Percentiles rank a stretch among this genome's conserved stretches.
Conservation (phyloP, 2,888 invertebrate species). For the Eutolmus rufibarbis region DNA sequence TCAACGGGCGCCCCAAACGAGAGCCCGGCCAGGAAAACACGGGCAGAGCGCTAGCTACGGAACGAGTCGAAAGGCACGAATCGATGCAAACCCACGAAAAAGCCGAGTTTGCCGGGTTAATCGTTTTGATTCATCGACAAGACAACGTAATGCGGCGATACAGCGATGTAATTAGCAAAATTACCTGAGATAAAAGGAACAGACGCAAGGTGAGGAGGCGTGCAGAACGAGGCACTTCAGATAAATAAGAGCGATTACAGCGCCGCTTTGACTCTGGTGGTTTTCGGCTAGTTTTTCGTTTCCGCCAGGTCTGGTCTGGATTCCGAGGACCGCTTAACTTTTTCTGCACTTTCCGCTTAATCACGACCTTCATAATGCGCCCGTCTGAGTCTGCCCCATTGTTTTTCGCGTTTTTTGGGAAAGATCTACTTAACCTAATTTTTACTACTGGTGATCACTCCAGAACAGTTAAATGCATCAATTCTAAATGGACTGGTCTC, state of each 20-base stretch:
- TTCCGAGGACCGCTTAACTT: constrained; percentile 6
- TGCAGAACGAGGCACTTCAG: not conserved
- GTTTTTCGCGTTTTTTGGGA: not conserved
- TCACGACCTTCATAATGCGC: not conserved
- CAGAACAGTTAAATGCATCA: not conserved
- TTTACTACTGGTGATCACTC: not conserved
- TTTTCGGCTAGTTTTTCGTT: not conserved
- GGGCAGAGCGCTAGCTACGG: not conserved
- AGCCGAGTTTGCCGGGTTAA: not conserved
- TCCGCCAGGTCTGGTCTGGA: not conserved
- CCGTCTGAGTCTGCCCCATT: not conserved
- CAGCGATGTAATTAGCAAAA: constrained; percentile 21
- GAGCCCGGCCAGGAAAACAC: not conserved
- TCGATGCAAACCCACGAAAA: not conserved
- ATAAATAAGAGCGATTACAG: not conserved
- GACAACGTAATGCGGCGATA: not conserved
- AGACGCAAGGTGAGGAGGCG: not conserved
- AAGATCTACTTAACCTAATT: not conserved
- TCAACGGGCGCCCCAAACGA: not conserved
- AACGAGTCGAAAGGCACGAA: not conserved
- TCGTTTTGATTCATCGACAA: not conserved
- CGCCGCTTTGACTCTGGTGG: not conserved
- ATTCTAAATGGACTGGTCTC: not conserved
- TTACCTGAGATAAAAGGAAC: not conserved
- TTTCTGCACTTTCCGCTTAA: not conserved